Base-by-base conservation (phyloP, 2,797 vertebrate genomes). In the Cyclura pinguis region DNA sequence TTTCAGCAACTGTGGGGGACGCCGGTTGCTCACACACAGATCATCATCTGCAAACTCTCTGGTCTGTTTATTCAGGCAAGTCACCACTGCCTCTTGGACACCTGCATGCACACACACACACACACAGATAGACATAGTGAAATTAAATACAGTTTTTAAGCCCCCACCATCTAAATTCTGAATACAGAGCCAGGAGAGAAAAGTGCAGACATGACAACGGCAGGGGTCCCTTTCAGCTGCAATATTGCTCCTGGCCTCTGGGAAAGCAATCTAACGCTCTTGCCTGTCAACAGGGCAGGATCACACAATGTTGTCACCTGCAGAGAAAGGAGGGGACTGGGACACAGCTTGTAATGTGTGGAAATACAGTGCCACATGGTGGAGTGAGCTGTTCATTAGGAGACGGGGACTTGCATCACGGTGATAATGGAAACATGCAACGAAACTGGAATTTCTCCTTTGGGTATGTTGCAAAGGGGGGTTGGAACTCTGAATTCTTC, bases 21-120 rank as follows among this genome's bases (percentile, higher is more conserved):
- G 98, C 16, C 97, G 97, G 92, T 97, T 97, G 95, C 96, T 98
- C 93, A 98, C 96, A 88, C 99, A 99, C 77, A 98, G 92, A 2
- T 85, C 97, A 95, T 99, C 98, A 0, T 98, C 98, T 0, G 95
- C 97, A 4, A 96, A 95, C 92, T 99, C 98, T 93, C 98, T 97
- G 7, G 98, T 99, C 97, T 99, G 98, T 97, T 98, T 99, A 97
- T 99, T 99, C 95, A 99, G 97, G 95, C 99, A 99, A 95, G 98
- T 98, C 92, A 99, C 98, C 92, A 99, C 97, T 22, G 98, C 98
- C 96, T 99, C 98, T 96, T 99, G 99, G 95, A 99, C 96, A 96
- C 99, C 99, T 99, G 97, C 73, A 90, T 82, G 94, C 57, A 96
- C 69, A 83, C 16, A 87, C 50, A 81, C 29, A 86, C 22, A 72